These are phyloP conservation scores for Catagonus wagneri DNA, from an alignment of 2,113 vertebrate species.

Conservation along the genomic window DNA sequence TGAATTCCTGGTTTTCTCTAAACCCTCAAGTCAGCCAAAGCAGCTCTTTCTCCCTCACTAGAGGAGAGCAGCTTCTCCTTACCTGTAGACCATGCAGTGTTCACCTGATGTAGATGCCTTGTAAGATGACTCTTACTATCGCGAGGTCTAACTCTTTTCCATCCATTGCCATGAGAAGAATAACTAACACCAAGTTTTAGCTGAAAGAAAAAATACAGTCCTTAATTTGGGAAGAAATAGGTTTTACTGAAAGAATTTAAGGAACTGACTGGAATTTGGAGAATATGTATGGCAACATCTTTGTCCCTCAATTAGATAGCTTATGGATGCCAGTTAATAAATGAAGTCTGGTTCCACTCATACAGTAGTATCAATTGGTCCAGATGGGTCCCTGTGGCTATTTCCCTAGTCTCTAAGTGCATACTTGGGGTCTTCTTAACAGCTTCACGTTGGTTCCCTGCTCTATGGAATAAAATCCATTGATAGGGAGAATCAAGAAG, in stretches of 20 bases:
- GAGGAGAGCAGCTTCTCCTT: background rate
- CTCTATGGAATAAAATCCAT: background rate
- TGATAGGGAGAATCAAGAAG: background rate
- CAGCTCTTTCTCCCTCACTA: background rate
- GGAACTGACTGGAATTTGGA: background rate
- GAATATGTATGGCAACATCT: background rate
- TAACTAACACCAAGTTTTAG: background rate
- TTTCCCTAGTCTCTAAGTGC: background rate
- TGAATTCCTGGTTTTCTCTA: background rate
- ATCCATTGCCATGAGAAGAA: background rate
- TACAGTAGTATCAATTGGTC: background rate
- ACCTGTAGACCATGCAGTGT: background rate
- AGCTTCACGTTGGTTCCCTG: background rate
- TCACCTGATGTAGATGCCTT: background rate
- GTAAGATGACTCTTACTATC: background rate
- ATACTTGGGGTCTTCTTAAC: background rate
- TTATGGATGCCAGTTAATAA: background rate
- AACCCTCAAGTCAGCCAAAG: background rate
- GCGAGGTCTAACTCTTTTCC: background rate
- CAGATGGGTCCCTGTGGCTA: background rate
- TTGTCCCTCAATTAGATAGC: background rate
- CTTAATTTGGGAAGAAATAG: slow-evolving; percentile 14
- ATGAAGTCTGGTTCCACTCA: background rate
- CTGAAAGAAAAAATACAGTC: slow-evolving; percentile 1
- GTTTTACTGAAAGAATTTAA: slow-evolving; percentile 4